Percentiles rank a stretch among this genome's conserved stretches.
These are phyloP conservation scores for Apostichopus leukothele DNA, from an alignment of 53 echinoderm and acorn worm species.

Conservation along the genomic window DNA sequence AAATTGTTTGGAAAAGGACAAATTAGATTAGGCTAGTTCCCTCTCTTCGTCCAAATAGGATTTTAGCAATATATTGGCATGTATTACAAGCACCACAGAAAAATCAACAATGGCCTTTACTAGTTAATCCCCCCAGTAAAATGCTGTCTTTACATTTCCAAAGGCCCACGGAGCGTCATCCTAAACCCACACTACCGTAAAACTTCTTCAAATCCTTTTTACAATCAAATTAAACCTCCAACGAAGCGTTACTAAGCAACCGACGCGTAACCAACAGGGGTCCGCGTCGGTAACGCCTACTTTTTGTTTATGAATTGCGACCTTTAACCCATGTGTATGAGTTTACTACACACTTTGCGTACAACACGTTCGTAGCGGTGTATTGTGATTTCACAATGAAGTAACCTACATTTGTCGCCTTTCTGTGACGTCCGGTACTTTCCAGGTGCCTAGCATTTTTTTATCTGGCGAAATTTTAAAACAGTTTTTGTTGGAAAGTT, in stretches of 20 bases:
- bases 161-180: neutral
- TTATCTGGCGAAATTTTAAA: neutral
- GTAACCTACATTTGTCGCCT: neutral
- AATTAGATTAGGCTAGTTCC: no score
- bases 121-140: neutral
- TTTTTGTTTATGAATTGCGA: constrained; percentile 14
- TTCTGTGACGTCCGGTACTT: neutral
- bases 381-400: neutral
- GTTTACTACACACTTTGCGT: no score
- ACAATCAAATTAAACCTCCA: constrained; percentile 27
- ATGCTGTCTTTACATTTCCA: neutral
- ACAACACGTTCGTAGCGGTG: neutral
- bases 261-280: constrained; percentile 17
- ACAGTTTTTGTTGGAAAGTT: neutral
- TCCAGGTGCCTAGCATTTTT: neutral
- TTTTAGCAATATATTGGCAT: no score
- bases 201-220: neutral
- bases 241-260: constrained; percentile 7
- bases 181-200: neutral
- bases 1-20: no score
- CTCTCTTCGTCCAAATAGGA: no score
- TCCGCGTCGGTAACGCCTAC: constrained; percentile 36
- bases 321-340: neutral
- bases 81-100: no score
- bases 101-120: neutral